phyloP scores from a whole-genome alignment of 2,888 invertebrate genomes.

The Acutogordius australiensis region DNA sequence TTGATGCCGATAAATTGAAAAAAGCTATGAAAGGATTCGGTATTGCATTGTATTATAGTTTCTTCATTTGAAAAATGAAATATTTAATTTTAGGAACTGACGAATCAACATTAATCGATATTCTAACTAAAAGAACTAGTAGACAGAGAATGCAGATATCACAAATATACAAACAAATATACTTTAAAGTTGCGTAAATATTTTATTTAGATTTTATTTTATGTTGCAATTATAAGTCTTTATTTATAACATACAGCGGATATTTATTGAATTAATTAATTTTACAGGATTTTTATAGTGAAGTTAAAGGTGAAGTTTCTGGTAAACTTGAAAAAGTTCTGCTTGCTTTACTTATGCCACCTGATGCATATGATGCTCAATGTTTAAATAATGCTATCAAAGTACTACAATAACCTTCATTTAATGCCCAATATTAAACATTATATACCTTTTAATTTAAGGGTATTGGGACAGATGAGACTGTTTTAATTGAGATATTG shows the following conservation, averaged over 20 bases:
- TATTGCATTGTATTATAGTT: background rate
- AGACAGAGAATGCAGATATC: conserved; percentile 14
- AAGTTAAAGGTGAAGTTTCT: background rate
- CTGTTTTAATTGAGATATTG: background rate
- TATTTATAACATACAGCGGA: too few species aligned
- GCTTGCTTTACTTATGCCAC: background rate
- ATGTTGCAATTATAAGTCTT: too few species aligned
- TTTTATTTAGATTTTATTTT: too few species aligned
- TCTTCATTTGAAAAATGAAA: background rate
- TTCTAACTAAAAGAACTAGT: conserved; percentile 13
- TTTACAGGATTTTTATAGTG: background rate
- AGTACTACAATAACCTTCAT: background rate
- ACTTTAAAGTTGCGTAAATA: conserved; percentile 13
- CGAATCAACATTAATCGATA: conserved; percentile 51
- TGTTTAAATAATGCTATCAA: background rate
- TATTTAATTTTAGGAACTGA: conserved; percentile 55
- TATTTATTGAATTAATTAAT: background rate
- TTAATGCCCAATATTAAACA: background rate
- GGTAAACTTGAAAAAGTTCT: conserved; percentile 1
- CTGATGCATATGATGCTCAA: conserved; percentile 7
- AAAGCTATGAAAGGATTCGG: background rate
- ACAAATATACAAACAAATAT: conserved; percentile 14
- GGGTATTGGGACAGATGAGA: conserved; percentile 1
- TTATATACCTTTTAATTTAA: background rate
- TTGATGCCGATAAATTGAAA: background rate